Percentiles rank a stretch among this genome's conserved stretches.
phyloP scores from a whole-genome alignment of 2,888 invertebrate genomes.

The Dioctria rufipes region DNA sequence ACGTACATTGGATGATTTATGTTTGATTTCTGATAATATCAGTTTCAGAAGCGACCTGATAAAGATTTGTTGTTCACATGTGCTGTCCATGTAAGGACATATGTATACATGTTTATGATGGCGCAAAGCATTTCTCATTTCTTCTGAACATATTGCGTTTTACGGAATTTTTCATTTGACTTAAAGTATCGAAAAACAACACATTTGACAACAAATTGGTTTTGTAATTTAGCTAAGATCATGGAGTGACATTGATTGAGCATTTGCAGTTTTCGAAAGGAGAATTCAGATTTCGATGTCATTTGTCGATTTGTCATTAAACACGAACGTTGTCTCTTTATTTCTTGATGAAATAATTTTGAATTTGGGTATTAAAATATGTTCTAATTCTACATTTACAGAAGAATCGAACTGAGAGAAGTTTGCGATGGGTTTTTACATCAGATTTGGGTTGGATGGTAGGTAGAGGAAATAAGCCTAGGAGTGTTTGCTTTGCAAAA shows the following conservation, averaged over 20 bases:
- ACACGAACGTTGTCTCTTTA: no score
- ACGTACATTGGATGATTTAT: slow-evolving; percentile 54
- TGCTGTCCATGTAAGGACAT: background rate
- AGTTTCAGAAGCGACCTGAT: slow-evolving; percentile 3
- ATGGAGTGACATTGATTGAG: background rate
- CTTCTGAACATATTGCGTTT: background rate
- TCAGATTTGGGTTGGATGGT: no score
- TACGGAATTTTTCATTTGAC: background rate
- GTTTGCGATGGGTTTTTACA: no score
- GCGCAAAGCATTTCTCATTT: background rate
- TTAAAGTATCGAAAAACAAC: background rate
- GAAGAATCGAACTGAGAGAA: no score
- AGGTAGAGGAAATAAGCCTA: no score
- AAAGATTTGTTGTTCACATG: background rate
- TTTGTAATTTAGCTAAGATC: background rate
- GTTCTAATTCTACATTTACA: no score
- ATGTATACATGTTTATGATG: background rate
- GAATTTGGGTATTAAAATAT: no score
- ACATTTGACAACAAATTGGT: slow-evolving; percentile 6
- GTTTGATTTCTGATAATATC: slow-evolving; percentile 17
- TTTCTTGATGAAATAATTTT: no score
- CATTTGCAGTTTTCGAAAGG: no score
- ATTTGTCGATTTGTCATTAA: no score
- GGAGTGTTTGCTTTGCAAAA: no score
- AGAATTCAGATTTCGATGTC: no score